phyloP scores from a whole-genome alignment of 1,140 invertebrate genomes.

The Plutomurus gul region DNA sequence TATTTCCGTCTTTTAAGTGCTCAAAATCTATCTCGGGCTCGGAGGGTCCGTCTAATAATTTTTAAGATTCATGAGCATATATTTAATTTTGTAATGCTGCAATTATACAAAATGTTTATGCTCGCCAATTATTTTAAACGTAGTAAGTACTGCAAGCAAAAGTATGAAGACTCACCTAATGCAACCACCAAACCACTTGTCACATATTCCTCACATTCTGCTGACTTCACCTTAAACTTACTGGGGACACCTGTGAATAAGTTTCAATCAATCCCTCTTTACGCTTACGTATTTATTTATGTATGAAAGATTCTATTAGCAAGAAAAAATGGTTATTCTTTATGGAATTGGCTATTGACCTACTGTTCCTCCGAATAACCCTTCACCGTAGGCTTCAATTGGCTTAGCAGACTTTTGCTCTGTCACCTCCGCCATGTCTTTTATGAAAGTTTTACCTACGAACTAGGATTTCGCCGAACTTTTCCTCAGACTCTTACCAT shows the following conservation, averaged over 20 bases:
- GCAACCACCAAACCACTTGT: conserved; percentile 35
- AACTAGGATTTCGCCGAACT: not conserved
- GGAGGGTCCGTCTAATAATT: conserved; percentile 34
- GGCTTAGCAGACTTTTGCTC: not conserved
- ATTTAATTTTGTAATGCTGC: no score
- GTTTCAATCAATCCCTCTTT: not conserved
- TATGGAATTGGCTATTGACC: not conserved
- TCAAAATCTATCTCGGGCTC: conserved; percentile 39
- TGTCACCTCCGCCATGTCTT: conserved; percentile 18
- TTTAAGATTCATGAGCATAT: no score
- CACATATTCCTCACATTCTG: conserved; percentile 28
- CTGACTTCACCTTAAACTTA: conserved; percentile 22
- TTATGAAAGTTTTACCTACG: not conserved
- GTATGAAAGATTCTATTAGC: not conserved
- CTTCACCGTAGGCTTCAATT: conserved; percentile 23
- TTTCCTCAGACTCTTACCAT: conserved; percentile 11
- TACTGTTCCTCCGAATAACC: conserved; percentile 33
- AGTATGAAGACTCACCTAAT: no score
- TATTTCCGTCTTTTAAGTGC: conserved; percentile 32
- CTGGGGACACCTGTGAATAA: not conserved
- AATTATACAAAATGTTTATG: no score
- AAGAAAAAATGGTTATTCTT: not conserved
- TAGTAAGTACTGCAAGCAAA: no score
- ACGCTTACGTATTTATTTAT: not conserved
- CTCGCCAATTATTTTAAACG: no score